Base-by-base conservation (phyloP, 2,113 vertebrate genomes). In the Paedocypris sp. region DNA sequence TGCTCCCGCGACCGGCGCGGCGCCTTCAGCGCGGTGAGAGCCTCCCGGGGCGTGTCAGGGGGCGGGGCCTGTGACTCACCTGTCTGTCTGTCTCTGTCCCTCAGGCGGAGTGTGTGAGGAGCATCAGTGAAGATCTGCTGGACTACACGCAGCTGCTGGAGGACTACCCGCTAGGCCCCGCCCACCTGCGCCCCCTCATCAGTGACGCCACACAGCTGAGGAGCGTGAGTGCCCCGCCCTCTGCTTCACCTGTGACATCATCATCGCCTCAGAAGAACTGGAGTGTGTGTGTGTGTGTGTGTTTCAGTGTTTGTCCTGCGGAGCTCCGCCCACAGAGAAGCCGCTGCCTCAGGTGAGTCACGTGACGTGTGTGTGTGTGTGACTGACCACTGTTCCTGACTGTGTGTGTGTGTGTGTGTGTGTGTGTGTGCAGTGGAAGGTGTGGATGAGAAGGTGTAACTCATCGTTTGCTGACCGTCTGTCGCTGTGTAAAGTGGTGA, bases 401-500 rank as follows among this genome's bases (percentile, higher is more conserved):
- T 10, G 25, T 47, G 22, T 47, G 5, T 43, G 1, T 43, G 16
- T n/a, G 5, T 31, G 32, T 36, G n/a, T n/a, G n/a, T n/a, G n/a
- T n/a, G n/a, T 11, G 5, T 22, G 36, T 29, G 23, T 15, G 25
- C 15, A 58, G 53, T 29, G 53, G 53, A 0, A 0, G 2, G 2
- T 22, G n/a, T 70, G 56, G 68, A 78, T n/a, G n/a, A n/a, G n/a
- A n/a, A n/a, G n/a, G n/a, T n/a, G 62, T 67, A 12, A 2, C 2
- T 1, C 1, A 0, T 33, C 74, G 4, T 89, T 80, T 43, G 19
- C 6, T 1, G 67, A 71, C 3, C 74, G 85, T 29, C 32, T 77
- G 67, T 52, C 74, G 45, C 81, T 93, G 69, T 93, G 86, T 32
- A 58, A 83, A 0, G 43, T 76, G 12, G 82, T 97, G 12, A 86